phyloP scores from a whole-genome alignment of 2,888 invertebrate genomes.

The Euphydryas editha region DNA sequence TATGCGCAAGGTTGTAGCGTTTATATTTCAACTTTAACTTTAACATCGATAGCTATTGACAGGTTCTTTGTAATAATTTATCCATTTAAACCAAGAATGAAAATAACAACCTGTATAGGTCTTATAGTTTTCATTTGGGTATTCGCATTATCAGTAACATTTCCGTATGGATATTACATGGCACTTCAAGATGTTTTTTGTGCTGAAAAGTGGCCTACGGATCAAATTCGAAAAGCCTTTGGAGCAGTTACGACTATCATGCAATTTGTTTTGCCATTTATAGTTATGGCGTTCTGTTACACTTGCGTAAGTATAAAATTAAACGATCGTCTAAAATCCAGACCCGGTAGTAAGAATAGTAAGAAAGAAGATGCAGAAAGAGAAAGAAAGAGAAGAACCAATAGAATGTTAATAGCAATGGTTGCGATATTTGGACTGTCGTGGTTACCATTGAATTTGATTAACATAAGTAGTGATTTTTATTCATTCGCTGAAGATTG shows the following conservation, averaged over 20 bases:
- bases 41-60: slow-evolving; percentile 96
- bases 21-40: slow-evolving; percentile 94
- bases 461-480: slow-evolving; percentile 90
- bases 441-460: slow-evolving; percentile 92
- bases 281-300: slow-evolving; percentile 94
- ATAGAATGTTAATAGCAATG: slow-evolving; percentile 96
- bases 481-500: slow-evolving; percentile 85
- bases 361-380: slow-evolving; percentile 91
- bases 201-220: slow-evolving; percentile 91
- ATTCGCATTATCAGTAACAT: slow-evolving; percentile 89
- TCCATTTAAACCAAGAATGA: slow-evolving; percentile 93
- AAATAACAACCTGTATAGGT: slow-evolving; percentile 88
- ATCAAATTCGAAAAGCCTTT: slow-evolving; percentile 87
- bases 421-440: slow-evolving; percentile 93
- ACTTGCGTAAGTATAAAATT: slow-evolving; percentile 90
- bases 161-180: slow-evolving; percentile 94
- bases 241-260: slow-evolving; percentile 91
- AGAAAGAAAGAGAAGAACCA: slow-evolving; percentile 91
- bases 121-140: slow-evolving; percentile 93
- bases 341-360: slow-evolving; percentile 89
- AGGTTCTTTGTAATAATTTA: slow-evolving; percentile 95
- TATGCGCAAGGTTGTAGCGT: slow-evolving; percentile 94
- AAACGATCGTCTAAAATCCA: slow-evolving; percentile 88
- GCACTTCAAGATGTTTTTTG: slow-evolving; percentile 83
- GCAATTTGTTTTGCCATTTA: slow-evolving; percentile 94